A percentile compares a stretch with the other conserved stretches of the same genome.
Evolutionary conservation across 2,888 invertebrate genomes (phyloP).

Genomic region (Catonia carolina): DNA sequence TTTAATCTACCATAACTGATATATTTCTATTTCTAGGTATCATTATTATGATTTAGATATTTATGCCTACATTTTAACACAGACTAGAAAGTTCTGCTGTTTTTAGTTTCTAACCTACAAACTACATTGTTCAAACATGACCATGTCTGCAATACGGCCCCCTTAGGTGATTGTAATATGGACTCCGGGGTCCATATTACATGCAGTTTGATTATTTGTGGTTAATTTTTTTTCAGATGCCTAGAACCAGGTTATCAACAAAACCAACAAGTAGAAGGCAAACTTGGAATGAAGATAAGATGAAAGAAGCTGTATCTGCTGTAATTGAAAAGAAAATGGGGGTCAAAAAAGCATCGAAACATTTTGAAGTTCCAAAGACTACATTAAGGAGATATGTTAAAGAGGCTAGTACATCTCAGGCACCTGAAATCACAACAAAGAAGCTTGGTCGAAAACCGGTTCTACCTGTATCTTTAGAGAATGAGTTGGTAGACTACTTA

Average conservation of each 20-base stretch:
- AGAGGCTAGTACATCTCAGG: constrained; percentile 13
- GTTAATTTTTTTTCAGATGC: constrained; percentile 19
- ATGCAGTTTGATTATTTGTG: constrained; percentile 17
- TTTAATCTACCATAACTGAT: constrained; percentile 12
- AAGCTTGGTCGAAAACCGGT: constrained; percentile 15
- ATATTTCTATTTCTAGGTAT: neutral
- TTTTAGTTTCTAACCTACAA: constrained; percentile 11
- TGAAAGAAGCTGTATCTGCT: constrained; percentile 16
- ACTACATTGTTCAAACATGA: constrained; percentile 1
- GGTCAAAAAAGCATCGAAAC: constrained; percentile 18
- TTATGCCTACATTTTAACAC: constrained; percentile 9
- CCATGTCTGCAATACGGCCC: constrained; percentile 14
- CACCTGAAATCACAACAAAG: constrained; percentile 9
- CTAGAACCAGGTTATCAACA: constrained; percentile 15
- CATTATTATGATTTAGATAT: constrained; percentile 2
- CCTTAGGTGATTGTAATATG: constrained; percentile 14
- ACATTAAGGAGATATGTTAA: constrained; percentile 11
- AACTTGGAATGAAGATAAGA: constrained; percentile 18
- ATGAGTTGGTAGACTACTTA: constrained; percentile 21
- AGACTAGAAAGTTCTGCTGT: constrained; percentile 9
- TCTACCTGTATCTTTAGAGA: constrained; percentile 14
- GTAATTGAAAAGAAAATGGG: constrained; percentile 15
- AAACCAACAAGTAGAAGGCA: constrained; percentile 9
- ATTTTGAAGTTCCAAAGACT: constrained; percentile 14
- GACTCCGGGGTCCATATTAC: constrained; percentile 14